Base-by-base conservation (phyloP, 2,113 vertebrate genomes). In the Stictonetta naevosa region DNA sequence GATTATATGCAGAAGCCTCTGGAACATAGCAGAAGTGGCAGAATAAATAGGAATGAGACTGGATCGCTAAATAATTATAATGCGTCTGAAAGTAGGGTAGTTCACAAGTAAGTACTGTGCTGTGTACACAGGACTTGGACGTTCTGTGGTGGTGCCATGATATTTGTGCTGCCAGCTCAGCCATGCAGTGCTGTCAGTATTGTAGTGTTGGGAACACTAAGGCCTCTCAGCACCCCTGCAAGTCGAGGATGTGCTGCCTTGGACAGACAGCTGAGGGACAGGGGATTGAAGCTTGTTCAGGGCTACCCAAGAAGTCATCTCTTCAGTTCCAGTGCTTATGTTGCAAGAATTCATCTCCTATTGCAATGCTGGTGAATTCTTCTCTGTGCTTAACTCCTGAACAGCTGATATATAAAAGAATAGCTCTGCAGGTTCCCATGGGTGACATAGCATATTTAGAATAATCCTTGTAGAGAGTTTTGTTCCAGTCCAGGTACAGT, bases 31-130 rank as follows among this genome's bases (percentile, higher is more conserved):
- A 94, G 69, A 88, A 80, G 76, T 94, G 83, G 23, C 64, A 93
- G 73, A 92, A 92, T 75, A 96, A 97, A 93, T 78, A 95, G 59
- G 82, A 77, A 63, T 38, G 33, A 64, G 60, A 64, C 46, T 52
- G 34, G 55, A 56, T 68, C 93, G 76, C 83, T 80, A 79, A 66
- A 83, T 48, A 46, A 63, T 69, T 59, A 25, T 19, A 74, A 21
- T 13, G 42, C 42, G 48, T 83, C 90, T 94, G 48, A 89, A 93
- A 85, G 66, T 91, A 88, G 7, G 11, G 29, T 53, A 59, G 48
- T n/a, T 93, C 58, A 71, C 60, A 72, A 33, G 12, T 48, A 69
- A n/a, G 18, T 78, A 22, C 10, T 44, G 19, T 22, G 18, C 29
- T 60, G 29, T 48, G 22, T 22, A 31, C 14, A 3, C 8, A 68